Evolutionary conservation across 2,113 vertebrate species (phyloP).

Genomic region (Thunnus maccoyii): DNA sequence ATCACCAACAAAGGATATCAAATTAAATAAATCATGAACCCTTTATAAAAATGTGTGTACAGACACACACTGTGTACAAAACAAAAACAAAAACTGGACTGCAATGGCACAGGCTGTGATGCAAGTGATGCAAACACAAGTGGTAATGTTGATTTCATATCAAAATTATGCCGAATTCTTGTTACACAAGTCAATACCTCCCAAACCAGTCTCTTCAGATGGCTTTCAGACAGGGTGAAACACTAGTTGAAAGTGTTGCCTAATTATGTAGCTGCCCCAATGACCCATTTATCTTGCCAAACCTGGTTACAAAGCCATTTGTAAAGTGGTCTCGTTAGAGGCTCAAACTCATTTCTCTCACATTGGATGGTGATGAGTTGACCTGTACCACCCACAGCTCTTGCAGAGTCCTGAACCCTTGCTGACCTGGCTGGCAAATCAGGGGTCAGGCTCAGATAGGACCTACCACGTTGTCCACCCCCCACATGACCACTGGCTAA

Average conservation of each 20-base stretch:
- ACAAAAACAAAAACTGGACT: too few species aligned
- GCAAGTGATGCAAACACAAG: too few species aligned
- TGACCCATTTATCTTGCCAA: neutral
- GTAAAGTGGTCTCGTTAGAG: constrained; percentile 39
- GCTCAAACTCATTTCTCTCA: neutral
- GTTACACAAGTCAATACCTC: neutral
- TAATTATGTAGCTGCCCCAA: neutral
- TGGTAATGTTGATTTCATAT: too few species aligned
- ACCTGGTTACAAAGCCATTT: constrained; percentile 9
- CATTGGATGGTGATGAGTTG: constrained; percentile 7
- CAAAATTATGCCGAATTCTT: too few species aligned
- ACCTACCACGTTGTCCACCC: constrained; percentile 66
- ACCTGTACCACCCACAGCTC: constrained; percentile 46
- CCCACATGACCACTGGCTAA: constrained; percentile 25
- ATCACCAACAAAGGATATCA: too few species aligned
- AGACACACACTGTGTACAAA: too few species aligned
- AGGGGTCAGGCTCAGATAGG: constrained; percentile 44
- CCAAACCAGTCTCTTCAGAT: neutral
- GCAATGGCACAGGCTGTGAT: too few species aligned
- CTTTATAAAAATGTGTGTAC: too few species aligned
- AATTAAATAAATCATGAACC: too few species aligned
- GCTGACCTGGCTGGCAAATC: constrained; percentile 53
- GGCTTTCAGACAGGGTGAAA: neutral
- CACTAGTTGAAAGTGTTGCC: neutral
- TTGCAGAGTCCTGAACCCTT: constrained; percentile 48